A percentile compares a stretch with the other conserved stretches of the same genome.
These are phyloP conservation scores for Capitulum mitella DNA, from an alignment of 2,888 invertebrate genomes.

Conservation along the genomic window DNA sequence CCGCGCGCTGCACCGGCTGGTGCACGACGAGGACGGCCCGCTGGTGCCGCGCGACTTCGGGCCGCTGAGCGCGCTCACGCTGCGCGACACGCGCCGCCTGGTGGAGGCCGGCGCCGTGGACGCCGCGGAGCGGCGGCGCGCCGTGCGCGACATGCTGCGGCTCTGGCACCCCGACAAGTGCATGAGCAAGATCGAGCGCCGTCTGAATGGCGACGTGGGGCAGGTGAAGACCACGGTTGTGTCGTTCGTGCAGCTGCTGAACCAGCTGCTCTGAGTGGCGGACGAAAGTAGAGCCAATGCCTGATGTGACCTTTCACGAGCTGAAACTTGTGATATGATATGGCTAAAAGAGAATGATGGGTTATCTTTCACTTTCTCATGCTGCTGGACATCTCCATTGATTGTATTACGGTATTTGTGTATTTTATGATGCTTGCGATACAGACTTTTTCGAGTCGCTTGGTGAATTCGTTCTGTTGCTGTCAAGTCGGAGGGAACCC, in stretches of 20 bases:
- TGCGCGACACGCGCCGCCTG: neutral
- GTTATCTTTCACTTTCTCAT: too few species aligned
- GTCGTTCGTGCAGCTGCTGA: slow-evolving; percentile 7
- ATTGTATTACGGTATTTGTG: too few species aligned
- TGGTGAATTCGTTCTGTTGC: too few species aligned
- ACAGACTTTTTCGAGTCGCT: too few species aligned
- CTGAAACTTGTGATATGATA: too few species aligned
- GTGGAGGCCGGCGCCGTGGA: neutral
- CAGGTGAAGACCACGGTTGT: neutral
- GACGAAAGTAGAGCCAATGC: too few species aligned
- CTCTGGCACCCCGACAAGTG: slow-evolving; percentile 20
- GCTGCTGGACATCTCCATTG: too few species aligned
- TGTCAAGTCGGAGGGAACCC: too few species aligned
- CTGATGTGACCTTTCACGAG: too few species aligned
- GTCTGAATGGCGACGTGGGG: neutral
- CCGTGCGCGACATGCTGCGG: slow-evolving; percentile 1
- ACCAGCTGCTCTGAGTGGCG: slow-evolving; percentile 17
- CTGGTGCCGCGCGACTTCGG: neutral
- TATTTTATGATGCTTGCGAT: too few species aligned
- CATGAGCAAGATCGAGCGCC: slow-evolving; percentile 6
- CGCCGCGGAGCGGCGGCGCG: neutral
- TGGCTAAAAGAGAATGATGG: too few species aligned
- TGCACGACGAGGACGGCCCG: neutral
- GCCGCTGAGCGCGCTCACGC: neutral
- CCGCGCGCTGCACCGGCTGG: slow-evolving; percentile 14